Percentiles rank a stretch among this genome's conserved stretches.
Conservation (phyloP, 2,888 invertebrate species). For the Tinea trinotella region DNA sequence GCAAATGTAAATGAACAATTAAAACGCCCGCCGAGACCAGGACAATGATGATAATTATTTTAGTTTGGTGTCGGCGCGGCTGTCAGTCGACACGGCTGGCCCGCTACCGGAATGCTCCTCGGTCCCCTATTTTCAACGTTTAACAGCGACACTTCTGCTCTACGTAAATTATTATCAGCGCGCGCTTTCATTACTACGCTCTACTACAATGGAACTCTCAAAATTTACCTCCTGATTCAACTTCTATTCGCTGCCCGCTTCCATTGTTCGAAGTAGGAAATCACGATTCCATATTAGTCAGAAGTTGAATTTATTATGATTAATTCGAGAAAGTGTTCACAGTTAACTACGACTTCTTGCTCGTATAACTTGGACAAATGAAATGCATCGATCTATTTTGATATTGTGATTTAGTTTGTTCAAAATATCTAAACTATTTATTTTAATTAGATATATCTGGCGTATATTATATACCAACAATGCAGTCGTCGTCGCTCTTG, state of each 20-base stretch:
- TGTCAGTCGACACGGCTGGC: slow-evolving; percentile 48
- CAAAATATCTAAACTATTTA: neutral
- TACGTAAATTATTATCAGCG: slow-evolving; percentile 71
- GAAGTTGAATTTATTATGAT: slow-evolving; percentile 65
- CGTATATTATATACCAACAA: neutral
- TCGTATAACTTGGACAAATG: slow-evolving; percentile 6
- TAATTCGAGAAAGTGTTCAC: slow-evolving; percentile 64
- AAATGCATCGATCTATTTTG: neutral
- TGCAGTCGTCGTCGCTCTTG: too few species aligned
- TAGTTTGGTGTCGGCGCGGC: slow-evolving; percentile 66
- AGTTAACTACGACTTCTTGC: slow-evolving; percentile 32
- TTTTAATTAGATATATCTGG: neutral
- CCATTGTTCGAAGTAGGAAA: slow-evolving; percentile 56
- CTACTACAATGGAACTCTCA: slow-evolving; percentile 63
- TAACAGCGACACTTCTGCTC: slow-evolving; percentile 70
- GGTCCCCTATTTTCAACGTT: slow-evolving; percentile 53
- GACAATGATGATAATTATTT: slow-evolving; percentile 73
- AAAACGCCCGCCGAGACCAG: slow-evolving; percentile 65
- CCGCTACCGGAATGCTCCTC: slow-evolving; percentile 55
- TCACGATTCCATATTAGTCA: slow-evolving; percentile 62
- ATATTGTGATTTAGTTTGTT: too few species aligned
- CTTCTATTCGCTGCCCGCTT: slow-evolving; percentile 49
- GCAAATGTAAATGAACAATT: slow-evolving; percentile 73
- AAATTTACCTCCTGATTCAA: slow-evolving; percentile 64
- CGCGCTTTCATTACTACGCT: slow-evolving; percentile 67